These are phyloP conservation scores for Geophilus truncorum DNA, from an alignment of 2,888 invertebrate species.

Conservation along the genomic window DNA sequence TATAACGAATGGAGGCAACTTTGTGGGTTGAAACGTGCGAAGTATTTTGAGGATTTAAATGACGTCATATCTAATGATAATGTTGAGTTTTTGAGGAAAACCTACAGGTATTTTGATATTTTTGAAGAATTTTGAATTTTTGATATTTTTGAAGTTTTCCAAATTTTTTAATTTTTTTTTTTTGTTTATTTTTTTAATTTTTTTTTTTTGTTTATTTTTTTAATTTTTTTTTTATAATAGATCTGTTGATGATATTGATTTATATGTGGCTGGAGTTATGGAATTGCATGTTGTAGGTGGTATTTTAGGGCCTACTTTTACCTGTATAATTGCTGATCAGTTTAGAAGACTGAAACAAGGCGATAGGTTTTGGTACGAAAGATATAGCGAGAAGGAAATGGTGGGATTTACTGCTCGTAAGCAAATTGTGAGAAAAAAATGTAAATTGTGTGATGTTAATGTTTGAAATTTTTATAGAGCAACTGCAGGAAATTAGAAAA, in stretches of 20 bases:
- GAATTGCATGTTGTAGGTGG: neutral
- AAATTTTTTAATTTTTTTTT: too few species aligned
- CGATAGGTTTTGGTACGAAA: conserved; percentile 30
- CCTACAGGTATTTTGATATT: too few species aligned
- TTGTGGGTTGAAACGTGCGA: conserved; percentile 38
- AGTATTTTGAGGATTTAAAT: conserved; percentile 38
- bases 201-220: neutral
- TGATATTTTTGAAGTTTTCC: too few species aligned
- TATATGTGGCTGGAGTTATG: conserved; percentile 1
- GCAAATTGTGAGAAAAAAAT: too few species aligned
- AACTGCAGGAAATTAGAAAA: conserved; percentile 37
- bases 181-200: too few species aligned
- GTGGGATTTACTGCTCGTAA: conserved; percentile 7
- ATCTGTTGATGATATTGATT: conserved; percentile 16
- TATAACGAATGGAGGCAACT: conserved; percentile 40
- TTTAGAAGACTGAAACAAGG: neutral
- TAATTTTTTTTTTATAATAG: neutral
- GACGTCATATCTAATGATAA: conserved; percentile 33
- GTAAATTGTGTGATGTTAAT: too few species aligned
- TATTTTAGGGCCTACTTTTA: conserved; percentile 25
- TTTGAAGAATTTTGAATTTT: too few species aligned
- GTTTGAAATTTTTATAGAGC: conserved; percentile 32
- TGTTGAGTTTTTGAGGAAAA: neutral
- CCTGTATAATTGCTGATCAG: conserved; percentile 16
- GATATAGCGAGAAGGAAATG: neutral